Evolutionary conservation across 2,113 vertebrate species (phyloP).

Genomic region (Promerops cafer): DNA sequence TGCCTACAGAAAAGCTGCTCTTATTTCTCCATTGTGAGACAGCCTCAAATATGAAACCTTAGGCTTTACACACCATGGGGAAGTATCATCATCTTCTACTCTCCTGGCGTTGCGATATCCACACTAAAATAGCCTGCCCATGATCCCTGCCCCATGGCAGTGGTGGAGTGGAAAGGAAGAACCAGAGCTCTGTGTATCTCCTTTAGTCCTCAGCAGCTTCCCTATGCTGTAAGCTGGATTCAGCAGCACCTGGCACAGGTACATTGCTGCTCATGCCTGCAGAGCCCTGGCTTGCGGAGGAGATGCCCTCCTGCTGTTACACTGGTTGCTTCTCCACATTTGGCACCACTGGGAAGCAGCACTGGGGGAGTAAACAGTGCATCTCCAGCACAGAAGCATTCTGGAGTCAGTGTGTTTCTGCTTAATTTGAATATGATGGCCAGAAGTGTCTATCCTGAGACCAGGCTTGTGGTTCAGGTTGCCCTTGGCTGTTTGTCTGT

Average conservation of each 20-base stretch:
- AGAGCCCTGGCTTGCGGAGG: not conserved
- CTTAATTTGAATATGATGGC: rapidly evolving
- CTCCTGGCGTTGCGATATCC: not conserved
- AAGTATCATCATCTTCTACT: not conserved
- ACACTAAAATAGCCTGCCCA: not conserved
- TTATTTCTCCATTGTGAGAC: not conserved
- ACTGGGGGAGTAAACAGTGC: not conserved
- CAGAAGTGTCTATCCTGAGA: not conserved
- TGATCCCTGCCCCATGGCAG: not conserved
- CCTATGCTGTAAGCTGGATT: not conserved
- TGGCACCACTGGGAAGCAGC: not conserved
- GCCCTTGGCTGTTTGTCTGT: not conserved
- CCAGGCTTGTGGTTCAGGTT: not conserved
- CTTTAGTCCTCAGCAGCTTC: not conserved
- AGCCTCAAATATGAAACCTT: not conserved
- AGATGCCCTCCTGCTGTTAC: not conserved
- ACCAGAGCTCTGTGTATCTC: not conserved
- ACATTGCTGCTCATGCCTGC: rapidly evolving
- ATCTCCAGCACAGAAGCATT: not conserved
- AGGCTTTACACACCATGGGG: not conserved
- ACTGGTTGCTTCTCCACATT: not conserved
- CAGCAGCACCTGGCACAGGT: not conserved
- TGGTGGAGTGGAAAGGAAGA: not conserved
- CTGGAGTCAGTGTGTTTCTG: not conserved
- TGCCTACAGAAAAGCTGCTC: not conserved